phyloP scores from a whole-genome alignment of 2,113 vertebrate species.

The Pimephales promelas region DNA sequence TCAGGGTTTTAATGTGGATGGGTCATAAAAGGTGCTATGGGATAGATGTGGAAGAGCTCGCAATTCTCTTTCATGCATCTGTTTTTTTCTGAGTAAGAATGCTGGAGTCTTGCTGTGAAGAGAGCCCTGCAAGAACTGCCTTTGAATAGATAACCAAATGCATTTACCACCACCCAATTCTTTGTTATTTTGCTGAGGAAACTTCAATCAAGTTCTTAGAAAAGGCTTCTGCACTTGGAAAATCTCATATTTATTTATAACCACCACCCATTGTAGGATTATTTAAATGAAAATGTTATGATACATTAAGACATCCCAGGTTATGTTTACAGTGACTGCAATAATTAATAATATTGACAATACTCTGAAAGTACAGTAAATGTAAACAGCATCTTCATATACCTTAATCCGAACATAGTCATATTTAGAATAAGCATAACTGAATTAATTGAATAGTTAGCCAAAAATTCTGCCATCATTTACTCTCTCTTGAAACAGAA shows the following conservation, averaged over 20 bases:
- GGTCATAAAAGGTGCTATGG: constrained; percentile 64
- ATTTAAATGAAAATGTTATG: constrained; percentile 1
- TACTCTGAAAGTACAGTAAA: not conserved
- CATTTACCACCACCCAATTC: constrained; percentile 51
- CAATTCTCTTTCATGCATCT: constrained; percentile 59
- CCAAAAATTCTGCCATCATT: not conserved
- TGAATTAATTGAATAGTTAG: not conserved
- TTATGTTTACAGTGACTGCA: not conserved
- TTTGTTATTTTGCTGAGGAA: constrained; percentile 61
- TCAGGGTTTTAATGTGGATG: constrained; percentile 58
- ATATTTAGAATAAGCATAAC: not conserved
- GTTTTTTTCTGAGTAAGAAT: constrained; percentile 44
- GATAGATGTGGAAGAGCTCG: constrained; percentile 56
- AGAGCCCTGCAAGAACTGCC: constrained; percentile 59
- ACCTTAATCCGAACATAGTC: not conserved
- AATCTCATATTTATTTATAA: constrained; percentile 56
- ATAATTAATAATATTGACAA: not conserved
- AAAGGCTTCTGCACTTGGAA: constrained; percentile 51
- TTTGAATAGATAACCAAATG: constrained; percentile 62
- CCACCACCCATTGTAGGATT: not conserved
- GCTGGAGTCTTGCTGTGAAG: constrained; percentile 61
- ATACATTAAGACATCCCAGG: not conserved
- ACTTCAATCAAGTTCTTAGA: constrained; percentile 66
- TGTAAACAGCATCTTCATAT: not conserved
- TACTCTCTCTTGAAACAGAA: not conserved